These are phyloP conservation scores for Zygogramma bicolorata DNA, from an alignment of 2,888 invertebrate species.

Conservation along the genomic window DNA sequence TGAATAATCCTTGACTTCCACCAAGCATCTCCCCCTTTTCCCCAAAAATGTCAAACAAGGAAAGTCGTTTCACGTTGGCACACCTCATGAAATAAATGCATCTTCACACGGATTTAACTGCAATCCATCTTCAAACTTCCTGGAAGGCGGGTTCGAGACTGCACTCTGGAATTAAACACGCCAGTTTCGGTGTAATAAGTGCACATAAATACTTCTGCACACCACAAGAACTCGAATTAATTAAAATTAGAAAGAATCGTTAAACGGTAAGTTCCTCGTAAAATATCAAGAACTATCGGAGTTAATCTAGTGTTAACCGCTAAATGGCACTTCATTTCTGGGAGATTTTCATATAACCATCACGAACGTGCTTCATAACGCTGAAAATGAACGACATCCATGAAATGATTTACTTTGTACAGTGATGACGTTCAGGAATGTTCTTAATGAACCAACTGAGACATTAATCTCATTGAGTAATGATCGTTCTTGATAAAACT, in stretches of 20 bases:
- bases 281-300: background rate
- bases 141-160: background rate
- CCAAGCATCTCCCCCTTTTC: no score
- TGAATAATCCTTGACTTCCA: no score
- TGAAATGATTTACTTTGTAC: constrained; percentile 34
- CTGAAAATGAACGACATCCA: background rate
- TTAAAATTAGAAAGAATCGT: background rate
- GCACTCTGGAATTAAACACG: background rate
- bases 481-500: background rate
- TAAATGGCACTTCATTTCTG: constrained; percentile 21
- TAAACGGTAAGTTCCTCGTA: background rate
- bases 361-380: constrained; percentile 19
- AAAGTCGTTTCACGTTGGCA: no score
- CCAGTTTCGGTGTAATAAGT: background rate
- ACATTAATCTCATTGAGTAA: background rate
- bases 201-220: background rate
- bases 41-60: no score
- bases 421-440: constrained; percentile 27
- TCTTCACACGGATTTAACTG: background rate
- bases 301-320: constrained; percentile 27
- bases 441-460: constrained; percentile 15
- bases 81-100: background rate
- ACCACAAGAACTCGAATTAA: background rate
- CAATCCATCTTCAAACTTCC: background rate
- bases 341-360: constrained; percentile 26